phyloP scores from a whole-genome alignment of 1,140 invertebrate species.

The Pristionchus pacificus region DNA sequence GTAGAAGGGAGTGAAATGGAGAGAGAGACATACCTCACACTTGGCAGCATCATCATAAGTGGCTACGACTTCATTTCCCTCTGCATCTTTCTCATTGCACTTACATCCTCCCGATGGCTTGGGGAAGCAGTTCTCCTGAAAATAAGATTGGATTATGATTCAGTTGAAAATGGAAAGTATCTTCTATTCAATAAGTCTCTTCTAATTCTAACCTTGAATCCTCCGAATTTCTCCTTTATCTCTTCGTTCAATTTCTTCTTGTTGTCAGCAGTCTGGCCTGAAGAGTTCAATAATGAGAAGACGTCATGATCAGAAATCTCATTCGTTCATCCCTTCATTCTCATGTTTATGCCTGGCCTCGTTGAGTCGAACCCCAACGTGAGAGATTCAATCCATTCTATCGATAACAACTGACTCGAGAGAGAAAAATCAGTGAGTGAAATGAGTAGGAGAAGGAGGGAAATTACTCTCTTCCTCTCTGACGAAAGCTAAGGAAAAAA shows the following conservation, averaged over 20 bases:
- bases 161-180: not conserved
- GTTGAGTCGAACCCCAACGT: no score
- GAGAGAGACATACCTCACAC: conserved; percentile 14
- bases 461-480: no score
- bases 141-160: not conserved
- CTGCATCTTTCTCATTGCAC: conserved; percentile 38
- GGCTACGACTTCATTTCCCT: conserved; percentile 36
- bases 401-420: no score
- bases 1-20: not conserved
- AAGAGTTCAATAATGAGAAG: not conserved
- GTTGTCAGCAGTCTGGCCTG: conserved; percentile 26
- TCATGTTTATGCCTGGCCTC: no score
- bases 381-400: no score
- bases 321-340: no score
- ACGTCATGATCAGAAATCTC: no score
- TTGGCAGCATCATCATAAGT: conserved; percentile 25
- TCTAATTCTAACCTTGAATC: conserved; percentile 32
- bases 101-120: conserved; percentile 39
- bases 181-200: no score
- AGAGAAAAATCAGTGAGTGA: no score
- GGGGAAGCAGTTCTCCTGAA: conserved; percentile 39
- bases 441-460: no score
- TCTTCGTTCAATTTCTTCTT: conserved; percentile 35
- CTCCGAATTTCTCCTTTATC: conserved; percentile 38
- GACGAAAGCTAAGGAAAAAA: no score